These are phyloP conservation scores for Rachycentron canadum DNA, from an alignment of 2,797 vertebrate genomes.

Conservation along the genomic window DNA sequence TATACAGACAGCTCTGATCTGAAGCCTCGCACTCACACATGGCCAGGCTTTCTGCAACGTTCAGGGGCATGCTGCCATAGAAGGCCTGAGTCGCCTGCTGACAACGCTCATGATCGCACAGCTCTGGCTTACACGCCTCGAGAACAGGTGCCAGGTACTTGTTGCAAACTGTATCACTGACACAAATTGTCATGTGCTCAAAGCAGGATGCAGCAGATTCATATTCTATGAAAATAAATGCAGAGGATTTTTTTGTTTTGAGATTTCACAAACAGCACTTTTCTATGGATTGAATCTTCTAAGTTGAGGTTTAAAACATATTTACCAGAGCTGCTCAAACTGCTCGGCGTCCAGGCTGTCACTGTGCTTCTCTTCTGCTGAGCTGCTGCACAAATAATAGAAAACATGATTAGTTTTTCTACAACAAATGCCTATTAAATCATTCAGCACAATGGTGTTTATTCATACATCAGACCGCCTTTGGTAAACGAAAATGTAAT, in stretches of 20 bases:
- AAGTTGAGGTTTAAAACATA: neutral
- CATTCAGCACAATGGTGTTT: constrained; percentile 3
- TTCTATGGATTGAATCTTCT: neutral
- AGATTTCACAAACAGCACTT: neutral
- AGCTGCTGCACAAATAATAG: constrained; percentile 55
- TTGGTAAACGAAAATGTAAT: constrained; percentile 65
- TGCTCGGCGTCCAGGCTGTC: constrained; percentile 66
- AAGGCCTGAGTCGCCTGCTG: constrained; percentile 83
- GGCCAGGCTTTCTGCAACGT: constrained; percentile 88
- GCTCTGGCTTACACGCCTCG: constrained; percentile 82
- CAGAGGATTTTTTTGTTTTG: neutral
- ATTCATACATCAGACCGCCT: constrained; percentile 13
- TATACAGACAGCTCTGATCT: constrained; percentile 86
- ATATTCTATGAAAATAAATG: constrained; percentile 70
- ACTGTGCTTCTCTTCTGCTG: constrained; percentile 47
- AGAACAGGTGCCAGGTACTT: constrained; percentile 86
- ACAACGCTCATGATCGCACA: constrained; percentile 84
- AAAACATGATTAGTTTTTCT: constrained; percentile 32
- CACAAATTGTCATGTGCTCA: constrained; percentile 84
- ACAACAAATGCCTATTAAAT: constrained; percentile 25
- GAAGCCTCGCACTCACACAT: constrained; percentile 89
- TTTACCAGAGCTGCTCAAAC: constrained; percentile 63
- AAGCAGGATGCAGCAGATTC: constrained; percentile 83
- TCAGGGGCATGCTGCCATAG: constrained; percentile 86
- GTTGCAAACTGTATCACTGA: constrained; percentile 90